phyloP scores from a whole-genome alignment of 1,140 invertebrate genomes.

The Aplysia californica region DNA sequence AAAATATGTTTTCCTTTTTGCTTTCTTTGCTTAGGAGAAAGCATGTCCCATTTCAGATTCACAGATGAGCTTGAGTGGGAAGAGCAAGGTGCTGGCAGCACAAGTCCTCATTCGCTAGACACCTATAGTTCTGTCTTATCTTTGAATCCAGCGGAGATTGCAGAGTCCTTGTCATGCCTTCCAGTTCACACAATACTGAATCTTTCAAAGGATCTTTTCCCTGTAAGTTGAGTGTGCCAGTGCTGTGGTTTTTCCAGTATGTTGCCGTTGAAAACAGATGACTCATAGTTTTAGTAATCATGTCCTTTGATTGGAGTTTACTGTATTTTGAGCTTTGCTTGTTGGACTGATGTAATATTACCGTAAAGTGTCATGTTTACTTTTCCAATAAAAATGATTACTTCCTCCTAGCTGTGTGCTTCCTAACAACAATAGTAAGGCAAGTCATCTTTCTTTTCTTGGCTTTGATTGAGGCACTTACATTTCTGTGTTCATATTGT shows the following conservation, averaged over 20 bases:
- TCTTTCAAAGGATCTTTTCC: too few relatives aligned
- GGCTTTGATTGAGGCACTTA: neutral
- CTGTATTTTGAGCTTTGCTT: too few relatives aligned
- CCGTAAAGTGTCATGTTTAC: too few relatives aligned
- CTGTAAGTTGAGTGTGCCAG: neutral
- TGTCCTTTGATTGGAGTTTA: too few relatives aligned
- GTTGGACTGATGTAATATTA: too few relatives aligned
- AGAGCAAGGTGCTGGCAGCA: neutral
- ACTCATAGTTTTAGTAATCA: too few relatives aligned
- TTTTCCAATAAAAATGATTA: too few relatives aligned
- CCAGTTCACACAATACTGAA: constrained; percentile 5
- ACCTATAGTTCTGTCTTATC: neutral
- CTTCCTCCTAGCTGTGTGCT: too few relatives aligned
- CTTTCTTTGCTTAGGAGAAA: constrained; percentile 1
- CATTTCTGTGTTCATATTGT: neutral
- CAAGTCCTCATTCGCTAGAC: neutral
- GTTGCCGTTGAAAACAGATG: too few relatives aligned
- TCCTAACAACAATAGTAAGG: too few relatives aligned
- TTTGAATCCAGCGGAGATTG: neutral
- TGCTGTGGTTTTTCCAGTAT: neutral
- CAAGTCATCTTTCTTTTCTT: neutral
- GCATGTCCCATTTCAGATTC: constrained; percentile 9
- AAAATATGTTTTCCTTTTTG: too few relatives aligned
- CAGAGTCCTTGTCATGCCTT: neutral
- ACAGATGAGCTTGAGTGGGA: constrained; percentile 22